phyloP scores from a whole-genome alignment of 2,797 vertebrate species.

The Notolepis coatsorum region DNA sequence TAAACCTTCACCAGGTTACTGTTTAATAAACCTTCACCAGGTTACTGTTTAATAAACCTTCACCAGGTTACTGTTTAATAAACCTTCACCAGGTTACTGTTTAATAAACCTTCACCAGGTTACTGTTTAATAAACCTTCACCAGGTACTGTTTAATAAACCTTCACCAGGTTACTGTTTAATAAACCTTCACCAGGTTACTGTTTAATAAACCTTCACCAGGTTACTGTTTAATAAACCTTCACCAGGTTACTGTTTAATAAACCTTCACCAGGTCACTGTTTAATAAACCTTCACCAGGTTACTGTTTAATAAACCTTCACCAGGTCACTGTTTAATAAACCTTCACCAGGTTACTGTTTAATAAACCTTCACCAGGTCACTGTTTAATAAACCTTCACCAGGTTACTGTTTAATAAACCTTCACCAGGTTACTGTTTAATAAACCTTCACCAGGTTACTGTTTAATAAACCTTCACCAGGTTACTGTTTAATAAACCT shows the following conservation, averaged over 20 bases:
- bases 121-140: slow-evolving; percentile 51
- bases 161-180: slow-evolving; percentile 85
- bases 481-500: slow-evolving; percentile 60
- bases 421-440: slow-evolving; percentile 85
- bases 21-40: slow-evolving; percentile 82
- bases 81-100: slow-evolving; percentile 87
- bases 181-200: slow-evolving; percentile 85
- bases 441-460: slow-evolving; percentile 85
- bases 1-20: slow-evolving; percentile 87
- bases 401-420: slow-evolving; percentile 76
- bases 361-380: slow-evolving; percentile 84
- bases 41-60: slow-evolving; percentile 59
- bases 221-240: slow-evolving; percentile 60
- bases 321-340: slow-evolving; percentile 79
- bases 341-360: slow-evolving; percentile 87
- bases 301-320: slow-evolving; percentile 68
- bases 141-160: too few relatives aligned
- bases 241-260: slow-evolving; percentile 83
- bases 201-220: slow-evolving; percentile 83
- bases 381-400: slow-evolving; percentile 77
- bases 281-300: slow-evolving; percentile 82
- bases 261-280: slow-evolving; percentile 87
- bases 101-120: slow-evolving; percentile 84
- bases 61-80: slow-evolving; percentile 82
- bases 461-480: slow-evolving; percentile 83